Evolutionary conservation across 1,140 invertebrate genomes (phyloP).

Genomic region (Sminthurides bifidus): DNA sequence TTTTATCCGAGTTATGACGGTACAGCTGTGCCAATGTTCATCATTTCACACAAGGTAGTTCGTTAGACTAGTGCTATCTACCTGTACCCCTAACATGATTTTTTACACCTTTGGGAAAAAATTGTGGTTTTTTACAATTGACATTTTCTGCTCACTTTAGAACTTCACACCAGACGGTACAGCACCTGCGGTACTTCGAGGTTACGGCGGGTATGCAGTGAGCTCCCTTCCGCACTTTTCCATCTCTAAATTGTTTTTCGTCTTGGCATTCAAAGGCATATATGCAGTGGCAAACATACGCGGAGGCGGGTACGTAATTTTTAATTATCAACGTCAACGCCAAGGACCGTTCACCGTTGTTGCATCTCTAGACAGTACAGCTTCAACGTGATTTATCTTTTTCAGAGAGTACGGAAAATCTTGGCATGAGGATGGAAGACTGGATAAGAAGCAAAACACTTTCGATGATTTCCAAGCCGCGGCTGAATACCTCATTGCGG

Average conservation of each 20-base stretch:
- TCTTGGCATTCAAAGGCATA: slow-evolving; percentile 77
- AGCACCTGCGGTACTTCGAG: neutral
- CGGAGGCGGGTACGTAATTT: slow-evolving; percentile 67
- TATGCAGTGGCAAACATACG: slow-evolving; percentile 85
- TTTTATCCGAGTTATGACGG: slow-evolving; percentile 93
- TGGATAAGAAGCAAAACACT: slow-evolving; percentile 90
- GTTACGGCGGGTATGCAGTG: neutral
- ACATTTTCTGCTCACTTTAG: neutral
- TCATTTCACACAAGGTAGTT: slow-evolving; percentile 66
- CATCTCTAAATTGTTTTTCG: slow-evolving; percentile 54
- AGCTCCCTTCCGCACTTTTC: neutral
- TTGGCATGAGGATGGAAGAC: slow-evolving; percentile 69
- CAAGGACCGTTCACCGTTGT: neutral
- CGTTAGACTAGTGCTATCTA: slow-evolving; percentile 85
- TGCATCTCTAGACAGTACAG: neutral
- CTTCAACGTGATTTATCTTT: neutral
- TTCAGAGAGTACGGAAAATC: slow-evolving; percentile 85
- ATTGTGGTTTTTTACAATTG: slow-evolving; percentile 34
- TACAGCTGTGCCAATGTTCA: slow-evolving; percentile 94
- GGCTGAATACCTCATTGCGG: slow-evolving; percentile 73
- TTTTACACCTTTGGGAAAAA: slow-evolving; percentile 58
- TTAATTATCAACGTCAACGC: neutral
- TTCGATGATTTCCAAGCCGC: slow-evolving; percentile 93
- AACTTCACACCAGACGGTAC: neutral
- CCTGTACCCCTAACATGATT: slow-evolving; percentile 70